A percentile compares a stretch with the other conserved stretches of the same genome.
Conservation (phyloP, 2,888 invertebrate genomes). For the Emesis russula region DNA sequence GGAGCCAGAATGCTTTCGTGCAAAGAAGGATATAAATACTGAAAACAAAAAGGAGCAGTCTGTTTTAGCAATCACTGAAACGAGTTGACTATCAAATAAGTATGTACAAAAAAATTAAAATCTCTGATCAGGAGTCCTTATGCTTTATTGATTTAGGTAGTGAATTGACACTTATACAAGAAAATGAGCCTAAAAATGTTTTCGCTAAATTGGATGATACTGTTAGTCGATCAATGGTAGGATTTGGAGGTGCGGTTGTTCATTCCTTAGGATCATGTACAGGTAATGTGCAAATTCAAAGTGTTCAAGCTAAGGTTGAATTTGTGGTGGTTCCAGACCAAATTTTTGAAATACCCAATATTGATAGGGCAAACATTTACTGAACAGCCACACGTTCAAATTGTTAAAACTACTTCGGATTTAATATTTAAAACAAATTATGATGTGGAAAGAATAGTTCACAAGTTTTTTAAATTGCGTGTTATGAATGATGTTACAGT, state of each 20-base stretch:
- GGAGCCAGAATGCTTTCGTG: neutral
- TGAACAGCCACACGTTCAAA: neutral
- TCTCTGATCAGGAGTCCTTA: too few relatives aligned
- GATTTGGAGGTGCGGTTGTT: slow-evolving; percentile 5
- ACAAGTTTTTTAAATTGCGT: neutral
- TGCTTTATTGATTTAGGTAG: too few relatives aligned
- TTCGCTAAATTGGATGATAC: neutral
- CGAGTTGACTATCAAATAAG: neutral
- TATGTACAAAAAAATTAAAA: too few relatives aligned
- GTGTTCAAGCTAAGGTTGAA: neutral
- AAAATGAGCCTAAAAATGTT: neutral
- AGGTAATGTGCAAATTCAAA: neutral
- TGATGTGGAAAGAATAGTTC: neutral
- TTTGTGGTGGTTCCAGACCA: neutral
- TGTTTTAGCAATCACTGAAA: neutral
- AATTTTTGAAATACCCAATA: neutral
- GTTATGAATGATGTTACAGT: neutral
- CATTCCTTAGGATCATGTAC: neutral
- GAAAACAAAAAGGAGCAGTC: neutral
- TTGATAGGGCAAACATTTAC: neutral
- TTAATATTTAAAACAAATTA: slow-evolving; percentile 1
- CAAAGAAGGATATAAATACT: neutral
- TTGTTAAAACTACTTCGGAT: neutral
- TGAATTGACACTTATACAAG: slow-evolving; percentile 1
- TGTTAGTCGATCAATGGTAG: neutral